Evolutionary conservation across 2,797 vertebrate species (phyloP), one percentile per base, ranked within the genome.

Genomic region (Tenualosa thibaudeaui): DNA sequence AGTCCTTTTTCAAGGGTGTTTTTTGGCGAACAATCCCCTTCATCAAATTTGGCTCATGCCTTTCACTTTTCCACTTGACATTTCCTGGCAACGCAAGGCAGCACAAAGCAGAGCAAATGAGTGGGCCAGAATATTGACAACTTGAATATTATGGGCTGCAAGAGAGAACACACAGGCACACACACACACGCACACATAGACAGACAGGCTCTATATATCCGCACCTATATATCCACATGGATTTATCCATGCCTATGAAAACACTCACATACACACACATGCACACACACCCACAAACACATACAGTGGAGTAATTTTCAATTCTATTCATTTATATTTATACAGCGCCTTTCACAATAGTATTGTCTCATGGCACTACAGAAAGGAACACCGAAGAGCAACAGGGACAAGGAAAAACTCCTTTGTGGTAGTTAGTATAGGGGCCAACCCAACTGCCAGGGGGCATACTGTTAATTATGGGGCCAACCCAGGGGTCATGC

Each of bases 51-150:
- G 62, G 86, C 82, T 62, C 8, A 19, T 3, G n/a, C 43, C 58
- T 13, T 10, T 82, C 60, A 12, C 56, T 81, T 86, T 81, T 86
- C 82, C 82, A 86, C 82, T 83, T 81, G 51, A 84, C 31, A 81
- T 82, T 84, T 85, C 60, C 83, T 84, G 83, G 83, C 83, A 53
- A 19, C 4, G 15, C 13, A 15, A 46, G 13, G 37, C 15, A 24
- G 37, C n/a, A 2, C 54, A 56, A 54, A 40, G 68, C 31, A 71
- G 37, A n/a, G 19, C 13, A 2, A 7, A 51, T 1, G 4, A 54
- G 13, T 2, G 53, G 53, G 58, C 40, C 24, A 65, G 7, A 2
- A 7, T 5, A 53, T 53, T 78, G 86, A 82, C 86, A 58, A 43
- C 15, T 56, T 62, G 84, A 83, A 86, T 56, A 86, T 81, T 75